Evolutionary conservation across 2,888 invertebrate species (phyloP), one percentile per base, ranked within the genome.

Genomic region (Serripes groenlandicus): DNA sequence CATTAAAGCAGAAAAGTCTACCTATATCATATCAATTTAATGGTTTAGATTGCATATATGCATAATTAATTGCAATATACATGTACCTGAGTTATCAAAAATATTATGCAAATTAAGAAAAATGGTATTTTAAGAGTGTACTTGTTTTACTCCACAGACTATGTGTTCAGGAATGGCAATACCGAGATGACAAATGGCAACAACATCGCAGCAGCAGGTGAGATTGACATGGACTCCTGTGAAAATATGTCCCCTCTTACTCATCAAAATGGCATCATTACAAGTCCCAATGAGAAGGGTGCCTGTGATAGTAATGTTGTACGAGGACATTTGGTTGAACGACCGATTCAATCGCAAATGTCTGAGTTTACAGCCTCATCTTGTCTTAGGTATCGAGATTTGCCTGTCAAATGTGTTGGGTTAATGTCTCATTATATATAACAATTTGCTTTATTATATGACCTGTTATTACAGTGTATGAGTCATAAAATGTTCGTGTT

Each of bases 381-480:
- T 7, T 85, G 79, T 37, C 72, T 77, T 0, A 76, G 64, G 58
- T 78, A 64, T 52, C 56, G 75, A 62, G 82, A 85, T 11, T 70
- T 73, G 21, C 86, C 86, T 71, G 74, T 81, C 34, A 85, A 83
- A 78, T 87, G 86, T 75, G 77, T 83, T 66, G 78, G 78, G 64
- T 77, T 84, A 35, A 84, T 86, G 75, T 87, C 83, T 35, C 87
- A 87, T 77, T 87, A 80, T 75, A 82, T 86, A 35, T 86, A 74
- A 78, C 60, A 37, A n/a, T n/a, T n/a, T n/a, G 23, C 28, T 60
- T 52, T 11, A 15, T n/a, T n/a, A n/a, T n/a, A n/a, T n/a, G n/a
- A n/a, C n/a, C n/a, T n/a, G n/a, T n/a, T n/a, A n/a, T n/a, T n/a
- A n/a, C n/a, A n/a, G n/a, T n/a, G n/a, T 49, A 15, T 49, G 18